Percentiles rank a stretch among this genome's conserved stretches.
These are phyloP conservation scores for Abramis brama DNA, from an alignment of 2,113 vertebrate species.

Conservation along the genomic window DNA sequence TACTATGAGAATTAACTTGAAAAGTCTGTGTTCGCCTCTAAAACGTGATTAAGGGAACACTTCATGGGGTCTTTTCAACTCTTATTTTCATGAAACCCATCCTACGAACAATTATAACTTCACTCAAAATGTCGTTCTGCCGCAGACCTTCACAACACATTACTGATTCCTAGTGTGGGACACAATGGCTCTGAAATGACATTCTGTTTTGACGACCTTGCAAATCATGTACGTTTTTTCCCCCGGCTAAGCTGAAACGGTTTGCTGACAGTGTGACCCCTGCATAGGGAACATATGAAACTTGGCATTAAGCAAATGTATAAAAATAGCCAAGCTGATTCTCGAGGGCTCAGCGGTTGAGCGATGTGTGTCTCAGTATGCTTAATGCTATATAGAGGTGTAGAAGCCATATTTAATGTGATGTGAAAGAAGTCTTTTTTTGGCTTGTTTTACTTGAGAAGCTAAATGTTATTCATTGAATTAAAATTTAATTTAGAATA, in stretches of 20 bases:
- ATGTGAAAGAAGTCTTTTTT: neutral
- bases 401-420: neutral
- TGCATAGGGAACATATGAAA: slow-evolving; percentile 59
- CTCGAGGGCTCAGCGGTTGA: neutral
- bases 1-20: neutral
- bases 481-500: neutral
- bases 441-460: neutral
- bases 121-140: neutral
- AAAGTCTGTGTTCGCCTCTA: neutral
- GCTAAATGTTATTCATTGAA: too few species aligned
- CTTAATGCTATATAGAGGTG: neutral
- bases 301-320: slow-evolving; percentile 2
- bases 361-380: neutral
- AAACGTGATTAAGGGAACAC: neutral
- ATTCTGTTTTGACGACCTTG: slow-evolving; percentile 43
- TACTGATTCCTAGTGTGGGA: slow-evolving; percentile 23
- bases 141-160: slow-evolving; percentile 6
- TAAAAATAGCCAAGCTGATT: neutral
- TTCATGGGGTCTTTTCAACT: neutral
- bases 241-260: slow-evolving; percentile 63
- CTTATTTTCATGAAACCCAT: neutral
- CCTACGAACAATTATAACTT: neutral
- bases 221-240: slow-evolving; percentile 37
- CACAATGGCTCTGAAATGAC: slow-evolving; percentile 28
- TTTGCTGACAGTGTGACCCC: slow-evolving; percentile 60